Conservation (phyloP, 2,113 vertebrate species). For the Octodon degus region DNA sequence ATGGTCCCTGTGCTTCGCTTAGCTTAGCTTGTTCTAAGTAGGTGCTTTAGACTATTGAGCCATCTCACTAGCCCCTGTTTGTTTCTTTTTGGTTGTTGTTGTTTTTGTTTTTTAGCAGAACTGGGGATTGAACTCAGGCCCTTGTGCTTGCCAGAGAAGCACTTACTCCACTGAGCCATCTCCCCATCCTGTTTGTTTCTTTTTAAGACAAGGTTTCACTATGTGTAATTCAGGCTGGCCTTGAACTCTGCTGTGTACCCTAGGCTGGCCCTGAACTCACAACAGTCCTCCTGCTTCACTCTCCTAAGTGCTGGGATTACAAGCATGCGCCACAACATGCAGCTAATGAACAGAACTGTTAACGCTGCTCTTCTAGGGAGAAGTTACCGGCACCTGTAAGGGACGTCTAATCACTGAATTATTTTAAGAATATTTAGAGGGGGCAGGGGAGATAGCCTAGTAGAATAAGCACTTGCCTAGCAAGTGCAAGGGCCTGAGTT, state of each 20-base stretch:
- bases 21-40: no score
- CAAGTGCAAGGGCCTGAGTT: no score
- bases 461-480: no score
- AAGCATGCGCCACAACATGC: neutral
- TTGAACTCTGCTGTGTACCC: neutral
- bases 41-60: no score
- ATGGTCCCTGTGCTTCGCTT: no score
- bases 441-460: neutral
- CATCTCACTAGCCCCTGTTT: no score
- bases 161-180: no score
- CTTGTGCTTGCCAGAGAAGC: no score
- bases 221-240: neutral
- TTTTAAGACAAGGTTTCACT: neutral
- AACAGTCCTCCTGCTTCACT: neutral
- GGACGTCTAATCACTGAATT: conserved; percentile 1
- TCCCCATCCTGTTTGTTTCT: no score
- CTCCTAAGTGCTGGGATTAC: neutral
- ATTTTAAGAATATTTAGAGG: neutral
- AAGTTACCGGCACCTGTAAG: neutral
- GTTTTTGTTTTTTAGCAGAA: no score
- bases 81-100: no score
- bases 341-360: neutral
- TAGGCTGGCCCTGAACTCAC: neutral
- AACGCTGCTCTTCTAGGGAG: neutral
- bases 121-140: no score